Evolutionary conservation across 2,113 vertebrate genomes (phyloP).

Genomic region (Galemys pyrenaicus): DNA sequence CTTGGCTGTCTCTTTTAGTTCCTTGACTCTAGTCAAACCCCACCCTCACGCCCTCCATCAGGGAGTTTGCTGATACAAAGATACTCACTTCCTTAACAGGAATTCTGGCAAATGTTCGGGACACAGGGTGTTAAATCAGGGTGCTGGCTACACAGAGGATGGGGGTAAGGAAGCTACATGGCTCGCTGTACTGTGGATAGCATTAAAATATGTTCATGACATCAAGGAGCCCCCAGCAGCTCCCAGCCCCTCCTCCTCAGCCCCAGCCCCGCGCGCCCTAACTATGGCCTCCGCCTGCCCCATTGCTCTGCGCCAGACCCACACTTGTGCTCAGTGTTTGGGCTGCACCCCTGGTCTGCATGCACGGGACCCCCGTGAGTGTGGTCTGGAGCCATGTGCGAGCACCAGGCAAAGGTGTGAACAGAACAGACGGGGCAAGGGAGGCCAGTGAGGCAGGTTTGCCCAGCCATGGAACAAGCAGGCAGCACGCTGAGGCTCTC

Average conservation of each 20-base stretch:
- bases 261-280: background rate
- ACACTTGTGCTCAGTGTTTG: background rate
- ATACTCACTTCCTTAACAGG: slow-evolving; percentile 27
- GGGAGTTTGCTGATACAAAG: slow-evolving; percentile 55
- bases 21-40: slow-evolving; percentile 62
- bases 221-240: background rate
- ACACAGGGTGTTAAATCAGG: background rate
- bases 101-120: background rate
- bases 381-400: background rate
- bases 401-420: no score
- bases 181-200: accelerated
- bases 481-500: background rate
- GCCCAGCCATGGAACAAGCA: background rate
- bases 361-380: background rate
- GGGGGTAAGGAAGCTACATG: background rate
- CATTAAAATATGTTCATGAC: background rate
- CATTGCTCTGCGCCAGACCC: background rate
- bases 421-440: background rate
- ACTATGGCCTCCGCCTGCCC: background rate
- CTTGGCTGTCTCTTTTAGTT: slow-evolving; percentile 26
- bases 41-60: slow-evolving; percentile 6
- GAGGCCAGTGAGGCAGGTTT: background rate
- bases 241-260: background rate
- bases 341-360: background rate
- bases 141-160: background rate